These are phyloP conservation scores for Aleadryas rufinucha DNA, from an alignment of 2,113 vertebrate species.

Conservation along the genomic window DNA sequence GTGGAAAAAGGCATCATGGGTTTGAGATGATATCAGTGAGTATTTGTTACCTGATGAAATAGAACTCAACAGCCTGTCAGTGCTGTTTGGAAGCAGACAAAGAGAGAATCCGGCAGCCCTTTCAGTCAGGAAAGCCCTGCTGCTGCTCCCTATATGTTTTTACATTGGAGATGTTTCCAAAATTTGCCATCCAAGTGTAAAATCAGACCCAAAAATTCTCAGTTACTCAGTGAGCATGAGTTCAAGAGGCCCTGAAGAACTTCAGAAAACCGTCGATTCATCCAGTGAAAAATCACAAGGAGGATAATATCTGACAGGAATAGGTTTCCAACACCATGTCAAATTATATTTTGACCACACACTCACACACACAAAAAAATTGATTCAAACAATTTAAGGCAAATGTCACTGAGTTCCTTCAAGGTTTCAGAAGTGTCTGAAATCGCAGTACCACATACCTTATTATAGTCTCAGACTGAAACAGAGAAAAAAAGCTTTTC, in stretches of 20 bases:
- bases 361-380: background rate
- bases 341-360: background rate
- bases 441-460: background rate
- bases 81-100: background rate
- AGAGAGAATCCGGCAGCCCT: background rate
- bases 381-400: background rate
- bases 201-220: background rate
- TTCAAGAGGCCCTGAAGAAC: background rate
- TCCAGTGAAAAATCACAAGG: background rate
- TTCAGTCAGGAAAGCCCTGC: background rate
- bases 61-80: background rate
- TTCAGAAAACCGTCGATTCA: background rate
- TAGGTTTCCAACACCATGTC: background rate
- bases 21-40: background rate
- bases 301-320: background rate
- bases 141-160: background rate
- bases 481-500: background rate
- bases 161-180: background rate
- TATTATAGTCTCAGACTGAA: background rate
- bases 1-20: background rate
- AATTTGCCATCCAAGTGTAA: background rate
- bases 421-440: background rate
- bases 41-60: background rate
- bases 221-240: background rate
- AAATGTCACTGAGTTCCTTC: background rate